Percentiles rank a stretch among this genome's conserved stretches.
These are phyloP conservation scores for Heliopora coerulea DNA, from an alignment of 92 coral and sea anemone genomes.

Conservation along the genomic window DNA sequence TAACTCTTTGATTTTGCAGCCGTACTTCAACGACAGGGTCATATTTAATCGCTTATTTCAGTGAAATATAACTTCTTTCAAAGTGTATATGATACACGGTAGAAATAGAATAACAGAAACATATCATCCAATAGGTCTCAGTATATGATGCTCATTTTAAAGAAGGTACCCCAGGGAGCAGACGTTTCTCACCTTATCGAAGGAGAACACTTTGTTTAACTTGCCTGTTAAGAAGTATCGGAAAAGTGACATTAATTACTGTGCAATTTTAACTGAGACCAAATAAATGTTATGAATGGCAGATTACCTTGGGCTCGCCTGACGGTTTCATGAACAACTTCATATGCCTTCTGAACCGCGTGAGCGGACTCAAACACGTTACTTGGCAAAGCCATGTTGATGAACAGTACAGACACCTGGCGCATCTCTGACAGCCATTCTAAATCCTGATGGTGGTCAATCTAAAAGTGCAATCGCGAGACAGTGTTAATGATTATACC, in stretches of 20 bases:
- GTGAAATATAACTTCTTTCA: too few relatives aligned
- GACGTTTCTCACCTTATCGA: conserved; percentile 75
- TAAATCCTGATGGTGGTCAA: conserved; percentile 89
- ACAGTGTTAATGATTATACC: too few relatives aligned
- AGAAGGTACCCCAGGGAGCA: too few relatives aligned
- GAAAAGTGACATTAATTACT: too few relatives aligned
- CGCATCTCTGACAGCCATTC: conserved; percentile 98
- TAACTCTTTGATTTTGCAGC: too few relatives aligned
- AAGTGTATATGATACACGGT: too few relatives aligned
- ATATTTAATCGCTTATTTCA: too few relatives aligned
- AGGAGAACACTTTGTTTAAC: conserved; percentile 92
- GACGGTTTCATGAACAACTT: conserved; percentile 76
- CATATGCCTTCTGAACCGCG: conserved; percentile 92
- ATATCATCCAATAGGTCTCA: too few relatives aligned
- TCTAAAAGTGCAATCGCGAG: too few relatives aligned
- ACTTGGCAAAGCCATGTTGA: conserved; percentile 88
- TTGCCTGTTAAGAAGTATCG: conserved; percentile 70
- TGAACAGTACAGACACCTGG: conserved; percentile 88
- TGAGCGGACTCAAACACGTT: conserved; percentile 66
- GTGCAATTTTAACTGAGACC: neutral
- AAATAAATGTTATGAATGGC: neutral
- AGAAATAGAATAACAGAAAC: too few relatives aligned
- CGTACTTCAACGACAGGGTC: too few relatives aligned
- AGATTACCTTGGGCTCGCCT: conserved; percentile 69
- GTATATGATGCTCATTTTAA: too few relatives aligned